These are phyloP conservation scores for Cygnus olor DNA, from an alignment of 2,797 vertebrate species.

Conservation along the genomic window DNA sequence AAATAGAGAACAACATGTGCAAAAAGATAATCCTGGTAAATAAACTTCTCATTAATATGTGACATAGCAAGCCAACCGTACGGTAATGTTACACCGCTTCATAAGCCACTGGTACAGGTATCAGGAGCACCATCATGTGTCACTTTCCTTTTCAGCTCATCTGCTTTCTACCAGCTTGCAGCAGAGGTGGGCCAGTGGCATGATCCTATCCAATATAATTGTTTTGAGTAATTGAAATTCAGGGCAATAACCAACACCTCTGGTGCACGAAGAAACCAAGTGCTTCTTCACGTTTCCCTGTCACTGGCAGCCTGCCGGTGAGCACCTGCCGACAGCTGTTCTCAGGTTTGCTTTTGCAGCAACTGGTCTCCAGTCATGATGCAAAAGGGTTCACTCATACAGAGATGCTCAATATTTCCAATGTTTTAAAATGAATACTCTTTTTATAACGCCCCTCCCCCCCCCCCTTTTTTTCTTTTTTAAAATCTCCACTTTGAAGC, in stretches of 20 bases:
- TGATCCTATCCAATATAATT: background rate
- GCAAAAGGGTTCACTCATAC: background rate
- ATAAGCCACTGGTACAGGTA: background rate
- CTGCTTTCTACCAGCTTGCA: background rate
- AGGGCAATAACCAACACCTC: background rate
- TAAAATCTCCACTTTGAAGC: background rate
- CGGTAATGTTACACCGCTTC: background rate
- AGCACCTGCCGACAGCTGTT: background rate
- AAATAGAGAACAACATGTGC: conserved; percentile 3
- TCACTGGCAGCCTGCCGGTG: background rate
- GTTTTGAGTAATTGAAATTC: background rate
- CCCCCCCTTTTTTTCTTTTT: background rate
- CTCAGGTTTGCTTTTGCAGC: background rate
- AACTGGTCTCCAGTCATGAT: background rate
- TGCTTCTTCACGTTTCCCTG: background rate
- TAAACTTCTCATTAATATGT: conserved; percentile 7
- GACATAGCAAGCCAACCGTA: background rate
- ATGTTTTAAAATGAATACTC: background rate
- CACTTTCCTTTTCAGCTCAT: background rate
- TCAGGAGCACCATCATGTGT: background rate
- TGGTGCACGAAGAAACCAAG: background rate
- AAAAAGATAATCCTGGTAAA: conserved; percentile 47
- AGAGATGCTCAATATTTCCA: background rate
- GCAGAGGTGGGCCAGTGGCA: background rate
- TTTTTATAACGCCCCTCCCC: background rate